These are phyloP conservation scores for Regulus satrapa DNA, from an alignment of 2,113 vertebrate genomes.

Conservation along the genomic window DNA sequence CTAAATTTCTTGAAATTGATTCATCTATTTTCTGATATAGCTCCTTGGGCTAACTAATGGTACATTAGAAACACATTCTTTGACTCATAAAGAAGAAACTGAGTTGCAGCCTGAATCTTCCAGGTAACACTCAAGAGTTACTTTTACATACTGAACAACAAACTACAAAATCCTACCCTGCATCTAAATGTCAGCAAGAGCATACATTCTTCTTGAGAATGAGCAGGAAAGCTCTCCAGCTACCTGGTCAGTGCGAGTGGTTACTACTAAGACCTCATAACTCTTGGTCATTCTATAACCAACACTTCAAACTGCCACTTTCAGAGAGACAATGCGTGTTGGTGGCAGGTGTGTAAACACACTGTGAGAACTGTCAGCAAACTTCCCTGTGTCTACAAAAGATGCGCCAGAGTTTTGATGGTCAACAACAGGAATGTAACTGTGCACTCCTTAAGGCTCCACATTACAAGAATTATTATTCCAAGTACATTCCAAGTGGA, in stretches of 20 bases:
- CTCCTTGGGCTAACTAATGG: neutral
- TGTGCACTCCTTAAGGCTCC: neutral
- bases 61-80: neutral
- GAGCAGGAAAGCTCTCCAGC: neutral
- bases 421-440: neutral
- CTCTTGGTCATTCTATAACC: neutral
- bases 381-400: neutral
- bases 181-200: neutral
- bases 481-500: neutral
- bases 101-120: neutral
- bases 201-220: neutral
- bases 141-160: neutral
- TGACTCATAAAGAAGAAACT: neutral
- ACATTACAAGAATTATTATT: neutral
- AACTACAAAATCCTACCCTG: neutral
- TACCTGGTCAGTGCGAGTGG: rapidly evolving
- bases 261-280: neutral
- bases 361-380: neutral
- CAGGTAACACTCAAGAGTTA: neutral
- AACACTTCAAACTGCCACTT: rapidly evolving
- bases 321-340: neutral
- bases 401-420: neutral
- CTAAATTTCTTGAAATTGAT: neutral
- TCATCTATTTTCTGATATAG: neutral
- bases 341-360: neutral